Evolutionary conservation across 2,797 vertebrate species (phyloP).

Genomic region (Periparus ater): DNA sequence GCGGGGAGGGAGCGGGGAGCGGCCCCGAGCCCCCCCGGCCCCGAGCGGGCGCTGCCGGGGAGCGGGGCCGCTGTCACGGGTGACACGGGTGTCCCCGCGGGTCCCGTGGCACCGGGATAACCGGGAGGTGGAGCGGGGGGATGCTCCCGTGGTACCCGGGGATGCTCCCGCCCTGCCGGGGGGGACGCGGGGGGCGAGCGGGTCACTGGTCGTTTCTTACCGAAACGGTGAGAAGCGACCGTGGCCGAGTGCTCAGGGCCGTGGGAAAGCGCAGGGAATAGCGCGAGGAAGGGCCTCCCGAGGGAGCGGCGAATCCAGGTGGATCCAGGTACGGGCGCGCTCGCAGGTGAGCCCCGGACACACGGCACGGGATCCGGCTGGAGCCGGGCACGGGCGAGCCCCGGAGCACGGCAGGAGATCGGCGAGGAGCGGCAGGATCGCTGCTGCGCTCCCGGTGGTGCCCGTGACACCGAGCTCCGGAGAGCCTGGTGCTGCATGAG

Average conservation of each 20-base stretch:
- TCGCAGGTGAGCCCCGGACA: background rate
- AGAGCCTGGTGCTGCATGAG: background rate
- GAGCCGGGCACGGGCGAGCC: background rate
- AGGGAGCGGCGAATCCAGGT: background rate
- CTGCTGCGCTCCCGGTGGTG: fast-evolving
- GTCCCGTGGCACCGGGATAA: background rate
- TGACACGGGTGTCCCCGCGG: background rate
- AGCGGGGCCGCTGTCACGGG: background rate
- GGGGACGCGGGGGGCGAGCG: background rate
- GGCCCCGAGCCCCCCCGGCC: background rate
- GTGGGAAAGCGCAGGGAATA: background rate
- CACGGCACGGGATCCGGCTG: background rate
- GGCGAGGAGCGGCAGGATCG: fast-evolving
- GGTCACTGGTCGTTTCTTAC: background rate
- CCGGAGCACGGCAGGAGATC: background rate
- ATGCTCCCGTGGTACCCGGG: background rate
- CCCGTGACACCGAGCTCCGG: background rate
- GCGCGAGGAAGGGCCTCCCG: background rate
- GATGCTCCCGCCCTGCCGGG: background rate
- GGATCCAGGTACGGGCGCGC: background rate
- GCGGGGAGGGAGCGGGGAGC: background rate
- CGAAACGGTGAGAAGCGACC: background rate
- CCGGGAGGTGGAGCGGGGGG: background rate
- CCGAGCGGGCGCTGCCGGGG: background rate
- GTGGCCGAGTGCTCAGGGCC: background rate